Percentiles rank a stretch among this genome's conserved stretches.
Evolutionary conservation across 1,140 invertebrate species (phyloP).

Genomic region (Euglossa dilemma): DNA sequence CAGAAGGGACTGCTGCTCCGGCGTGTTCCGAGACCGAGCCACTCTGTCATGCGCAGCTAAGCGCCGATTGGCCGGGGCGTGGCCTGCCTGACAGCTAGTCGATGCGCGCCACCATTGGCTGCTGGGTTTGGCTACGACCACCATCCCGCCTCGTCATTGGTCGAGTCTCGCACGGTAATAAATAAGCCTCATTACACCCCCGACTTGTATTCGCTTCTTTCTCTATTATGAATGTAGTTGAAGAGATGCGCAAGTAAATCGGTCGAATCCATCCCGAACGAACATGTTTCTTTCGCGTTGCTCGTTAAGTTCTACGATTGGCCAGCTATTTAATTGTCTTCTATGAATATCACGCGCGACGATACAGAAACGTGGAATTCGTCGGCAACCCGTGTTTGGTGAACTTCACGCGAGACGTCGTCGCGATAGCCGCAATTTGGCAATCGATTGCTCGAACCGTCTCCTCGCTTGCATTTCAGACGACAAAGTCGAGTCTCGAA

Average conservation of each 20-base stretch:
- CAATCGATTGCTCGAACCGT: neutral
- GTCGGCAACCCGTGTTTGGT: neutral
- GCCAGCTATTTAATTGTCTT: slow-evolving; percentile 8
- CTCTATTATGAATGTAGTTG: neutral
- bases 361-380: neutral
- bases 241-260: slow-evolving; percentile 43
- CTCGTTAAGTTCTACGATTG: slow-evolving; percentile 31
- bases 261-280: slow-evolving; percentile 43
- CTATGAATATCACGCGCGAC: slow-evolving; percentile 32
- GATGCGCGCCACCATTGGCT: slow-evolving; percentile 58
- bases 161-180: slow-evolving; percentile 26
- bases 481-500: neutral
- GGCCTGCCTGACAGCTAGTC: slow-evolving; percentile 51
- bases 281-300: slow-evolving; percentile 10
- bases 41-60: slow-evolving; percentile 67
- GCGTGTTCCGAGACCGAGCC: slow-evolving; percentile 50
- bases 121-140: slow-evolving; percentile 66
- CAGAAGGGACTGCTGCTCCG: slow-evolving; percentile 73
- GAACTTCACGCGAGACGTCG: neutral
- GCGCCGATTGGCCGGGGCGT: slow-evolving; percentile 67
- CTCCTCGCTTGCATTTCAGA: too few species aligned
- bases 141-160: slow-evolving; percentile 66
- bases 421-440: neutral
- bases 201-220: slow-evolving; percentile 32
- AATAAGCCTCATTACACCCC: slow-evolving; percentile 68